These are phyloP conservation scores for Callaeas wilsoni DNA, from an alignment of 2,113 vertebrate species.

Conservation along the genomic window DNA sequence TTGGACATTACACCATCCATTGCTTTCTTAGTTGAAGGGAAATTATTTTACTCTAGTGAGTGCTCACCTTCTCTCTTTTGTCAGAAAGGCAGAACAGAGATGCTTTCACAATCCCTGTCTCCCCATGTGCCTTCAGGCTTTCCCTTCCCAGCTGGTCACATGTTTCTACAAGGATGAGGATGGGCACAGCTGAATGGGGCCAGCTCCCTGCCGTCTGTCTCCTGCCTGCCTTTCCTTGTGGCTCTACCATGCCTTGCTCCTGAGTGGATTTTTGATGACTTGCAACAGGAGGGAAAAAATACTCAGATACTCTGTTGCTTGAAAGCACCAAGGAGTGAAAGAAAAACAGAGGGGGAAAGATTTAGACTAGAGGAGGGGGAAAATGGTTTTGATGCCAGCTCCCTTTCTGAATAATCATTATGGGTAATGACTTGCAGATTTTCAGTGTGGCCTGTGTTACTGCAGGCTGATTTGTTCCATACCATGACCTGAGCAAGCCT, in stretches of 20 bases:
- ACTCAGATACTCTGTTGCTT: background rate
- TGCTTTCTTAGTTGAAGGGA: background rate
- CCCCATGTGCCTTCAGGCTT: background rate
- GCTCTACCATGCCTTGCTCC: background rate
- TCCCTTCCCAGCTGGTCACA: background rate
- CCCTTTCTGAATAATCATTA: constrained; percentile 36
- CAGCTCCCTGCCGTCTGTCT: background rate
- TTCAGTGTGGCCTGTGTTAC: constrained; percentile 28
- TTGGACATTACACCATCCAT: background rate
- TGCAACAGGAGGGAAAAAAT: background rate
- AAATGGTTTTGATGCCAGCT: constrained; percentile 2
- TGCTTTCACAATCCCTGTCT: background rate
- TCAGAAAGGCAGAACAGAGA: background rate
- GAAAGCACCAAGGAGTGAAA: background rate
- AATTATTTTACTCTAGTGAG: background rate
- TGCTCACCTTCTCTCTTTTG: background rate
- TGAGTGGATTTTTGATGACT: background rate
- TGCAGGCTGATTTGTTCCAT: constrained; percentile 48
- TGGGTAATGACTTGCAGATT: constrained; percentile 51
- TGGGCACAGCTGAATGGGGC: background rate
- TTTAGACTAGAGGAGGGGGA: background rate
- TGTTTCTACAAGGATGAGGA: background rate
- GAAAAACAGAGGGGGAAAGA: background rate
- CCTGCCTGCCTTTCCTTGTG: background rate
- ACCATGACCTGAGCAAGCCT: background rate